Percentiles rank a stretch among this genome's conserved stretches.
phyloP scores from a whole-genome alignment of 2,888 invertebrate genomes.

The Alentia gelatinosa region DNA sequence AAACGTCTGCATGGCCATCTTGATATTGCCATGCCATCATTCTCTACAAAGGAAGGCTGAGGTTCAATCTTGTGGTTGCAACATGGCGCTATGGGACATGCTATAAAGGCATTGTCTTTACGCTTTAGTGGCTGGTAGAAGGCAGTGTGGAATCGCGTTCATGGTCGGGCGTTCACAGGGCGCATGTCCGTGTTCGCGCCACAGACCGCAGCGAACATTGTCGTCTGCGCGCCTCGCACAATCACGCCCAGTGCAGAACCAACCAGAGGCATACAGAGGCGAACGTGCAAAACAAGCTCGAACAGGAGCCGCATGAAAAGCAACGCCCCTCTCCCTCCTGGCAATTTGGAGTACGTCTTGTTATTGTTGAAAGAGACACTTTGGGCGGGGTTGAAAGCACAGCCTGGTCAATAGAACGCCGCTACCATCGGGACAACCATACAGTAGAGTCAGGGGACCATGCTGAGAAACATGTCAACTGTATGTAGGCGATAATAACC shows the following conservation, averaged over 20 bases:
- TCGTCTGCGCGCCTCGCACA: not conserved
- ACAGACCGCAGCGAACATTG: not conserved
- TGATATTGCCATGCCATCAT: too few relatives aligned
- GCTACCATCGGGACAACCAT: not conserved
- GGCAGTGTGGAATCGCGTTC: too few relatives aligned
- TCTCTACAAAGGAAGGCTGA: too few relatives aligned
- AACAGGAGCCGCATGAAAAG: not conserved
- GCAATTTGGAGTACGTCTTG: not conserved
- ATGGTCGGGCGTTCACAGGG: not conserved
- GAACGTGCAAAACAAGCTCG: not conserved
- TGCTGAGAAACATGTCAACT: not conserved
- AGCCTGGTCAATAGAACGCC: not conserved
- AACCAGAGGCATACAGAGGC: not conserved
- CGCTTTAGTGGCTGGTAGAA: too few relatives aligned
- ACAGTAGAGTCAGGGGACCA: not conserved
- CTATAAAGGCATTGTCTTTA: too few relatives aligned
- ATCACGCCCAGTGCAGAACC: too few relatives aligned
- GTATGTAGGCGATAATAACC: not conserved
- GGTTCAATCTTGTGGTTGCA: too few relatives aligned
- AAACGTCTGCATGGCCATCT: too few relatives aligned
- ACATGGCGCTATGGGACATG: too few relatives aligned
- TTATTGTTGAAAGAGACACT: conserved; percentile 7
- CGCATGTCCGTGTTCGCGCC: not conserved
- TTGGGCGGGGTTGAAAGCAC: not conserved
- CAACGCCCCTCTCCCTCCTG: not conserved